A percentile compares a stretch with the other conserved stretches of the same genome.
Evolutionary conservation across 1,140 invertebrate species (phyloP).

Genomic region (Papilio glaucus): DNA sequence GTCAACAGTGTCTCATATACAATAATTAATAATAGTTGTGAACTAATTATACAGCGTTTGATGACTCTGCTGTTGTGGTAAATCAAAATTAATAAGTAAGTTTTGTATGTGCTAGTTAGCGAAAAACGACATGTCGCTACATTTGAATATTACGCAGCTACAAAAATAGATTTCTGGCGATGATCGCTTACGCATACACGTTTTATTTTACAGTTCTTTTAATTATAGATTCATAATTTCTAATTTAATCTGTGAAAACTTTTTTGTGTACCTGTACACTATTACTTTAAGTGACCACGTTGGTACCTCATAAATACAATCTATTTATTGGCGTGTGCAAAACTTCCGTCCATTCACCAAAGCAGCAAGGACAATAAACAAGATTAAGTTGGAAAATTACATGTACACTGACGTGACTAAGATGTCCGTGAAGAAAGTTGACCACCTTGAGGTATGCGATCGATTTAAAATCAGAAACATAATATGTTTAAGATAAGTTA

Average conservation of each 20-base stretch:
- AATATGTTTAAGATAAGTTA: too few species aligned
- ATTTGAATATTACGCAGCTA: constrained; percentile 70
- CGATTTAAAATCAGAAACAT: not conserved
- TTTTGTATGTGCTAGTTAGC: constrained; percentile 45
- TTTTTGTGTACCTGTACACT: not conserved
- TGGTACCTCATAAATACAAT: not conserved
- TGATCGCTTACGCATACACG: constrained; percentile 28
- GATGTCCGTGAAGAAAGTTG: constrained; percentile 34
- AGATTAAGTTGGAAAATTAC: constrained; percentile 28
- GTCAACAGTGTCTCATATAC: constrained; percentile 5
- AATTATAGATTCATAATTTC: not conserved
- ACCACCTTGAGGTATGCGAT: constrained; percentile 25
- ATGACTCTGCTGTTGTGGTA: not conserved
- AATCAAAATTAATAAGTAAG: not conserved
- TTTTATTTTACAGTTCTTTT: constrained; percentile 2
- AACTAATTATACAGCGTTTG: constrained; percentile 4
- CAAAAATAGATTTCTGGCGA: constrained; percentile 60
- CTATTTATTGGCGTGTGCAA: not conserved
- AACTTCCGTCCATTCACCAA: constrained; percentile 33
- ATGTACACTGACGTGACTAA: not conserved
- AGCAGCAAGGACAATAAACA: constrained; percentile 25
- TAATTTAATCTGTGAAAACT: not conserved
- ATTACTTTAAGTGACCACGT: not conserved
- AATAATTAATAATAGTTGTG: constrained; percentile 3
- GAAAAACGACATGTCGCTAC: constrained; percentile 55